These are phyloP conservation scores for Himalopsyche kuldschensis DNA, from an alignment of 2,888 invertebrate genomes.

Conservation along the genomic window DNA sequence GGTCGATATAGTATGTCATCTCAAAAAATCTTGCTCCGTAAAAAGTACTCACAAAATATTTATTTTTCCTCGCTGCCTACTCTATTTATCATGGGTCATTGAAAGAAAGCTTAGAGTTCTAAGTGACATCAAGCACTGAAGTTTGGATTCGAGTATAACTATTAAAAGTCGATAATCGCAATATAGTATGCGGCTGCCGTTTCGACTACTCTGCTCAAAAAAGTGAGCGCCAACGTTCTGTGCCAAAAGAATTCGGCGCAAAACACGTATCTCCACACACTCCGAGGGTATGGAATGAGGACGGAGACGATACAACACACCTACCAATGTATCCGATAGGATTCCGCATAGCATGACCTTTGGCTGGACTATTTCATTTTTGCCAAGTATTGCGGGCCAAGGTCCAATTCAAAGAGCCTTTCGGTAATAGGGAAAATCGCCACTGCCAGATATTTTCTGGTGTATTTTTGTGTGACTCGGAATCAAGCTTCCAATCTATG, in stretches of 20 bases:
- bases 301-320: background rate
- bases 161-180: background rate
- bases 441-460: background rate
- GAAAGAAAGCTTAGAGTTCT: no score
- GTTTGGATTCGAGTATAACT: background rate
- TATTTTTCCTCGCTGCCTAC: no score
- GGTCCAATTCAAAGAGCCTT: background rate
- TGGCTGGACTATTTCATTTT: background rate
- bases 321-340: background rate
- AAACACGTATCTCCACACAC: background rate
- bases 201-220: background rate
- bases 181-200: background rate
- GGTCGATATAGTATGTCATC: no score
- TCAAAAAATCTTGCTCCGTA: no score
- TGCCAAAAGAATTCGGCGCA: background rate
- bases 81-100: no score
- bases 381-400: background rate
- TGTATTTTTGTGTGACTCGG: background rate
- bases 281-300: background rate
- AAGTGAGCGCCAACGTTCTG: background rate
- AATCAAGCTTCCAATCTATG: no score
- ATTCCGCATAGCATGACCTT: background rate
- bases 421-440: background rate
- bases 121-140: no score
- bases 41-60: no score